phyloP scores from a whole-genome alignment of 2,888 invertebrate species.

The Tortricodes alternella region DNA sequence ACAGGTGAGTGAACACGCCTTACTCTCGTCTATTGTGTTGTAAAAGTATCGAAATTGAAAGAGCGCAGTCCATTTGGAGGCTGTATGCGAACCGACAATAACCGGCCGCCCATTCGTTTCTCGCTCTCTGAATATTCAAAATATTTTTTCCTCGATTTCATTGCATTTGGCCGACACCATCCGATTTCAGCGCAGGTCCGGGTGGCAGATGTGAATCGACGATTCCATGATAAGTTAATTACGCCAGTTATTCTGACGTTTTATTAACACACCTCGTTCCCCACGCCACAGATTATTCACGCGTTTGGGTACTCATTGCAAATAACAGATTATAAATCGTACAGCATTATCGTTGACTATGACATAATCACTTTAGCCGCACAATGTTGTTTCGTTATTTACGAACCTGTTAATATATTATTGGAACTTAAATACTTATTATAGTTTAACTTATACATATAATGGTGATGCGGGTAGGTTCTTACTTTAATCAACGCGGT shows the following conservation, averaged over 20 bases:
- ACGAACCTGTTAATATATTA: too few species aligned
- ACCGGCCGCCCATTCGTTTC: slow-evolving; percentile 62
- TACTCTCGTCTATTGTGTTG: slow-evolving; percentile 76
- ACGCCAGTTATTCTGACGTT: slow-evolving; percentile 48
- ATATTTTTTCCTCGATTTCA: slow-evolving; percentile 70
- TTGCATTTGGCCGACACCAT: slow-evolving; percentile 56
- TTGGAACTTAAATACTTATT: too few species aligned
- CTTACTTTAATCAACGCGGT: not conserved
- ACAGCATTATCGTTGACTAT: slow-evolving; percentile 3
- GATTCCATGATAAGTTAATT: slow-evolving; percentile 57
- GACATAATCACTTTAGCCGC: slow-evolving; percentile 18
- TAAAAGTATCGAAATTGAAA: slow-evolving; percentile 81
- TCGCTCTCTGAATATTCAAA: slow-evolving; percentile 70
- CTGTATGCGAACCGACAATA: slow-evolving; percentile 71
- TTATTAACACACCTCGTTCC: slow-evolving; percentile 40
- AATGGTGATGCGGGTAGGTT: not conserved
- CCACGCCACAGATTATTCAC: slow-evolving; percentile 32
- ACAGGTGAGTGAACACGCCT: slow-evolving; percentile 79
- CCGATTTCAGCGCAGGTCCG: slow-evolving; percentile 48
- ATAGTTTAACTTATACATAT: not conserved
- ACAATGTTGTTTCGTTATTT: too few species aligned
- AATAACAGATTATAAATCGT: slow-evolving; percentile 9
- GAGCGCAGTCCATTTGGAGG: slow-evolving; percentile 72
- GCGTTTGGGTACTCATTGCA: not conserved
- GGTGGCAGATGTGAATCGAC: slow-evolving; percentile 38